Base-by-base conservation (phyloP, 2,797 vertebrate species). In the Danio aesculapii region DNA sequence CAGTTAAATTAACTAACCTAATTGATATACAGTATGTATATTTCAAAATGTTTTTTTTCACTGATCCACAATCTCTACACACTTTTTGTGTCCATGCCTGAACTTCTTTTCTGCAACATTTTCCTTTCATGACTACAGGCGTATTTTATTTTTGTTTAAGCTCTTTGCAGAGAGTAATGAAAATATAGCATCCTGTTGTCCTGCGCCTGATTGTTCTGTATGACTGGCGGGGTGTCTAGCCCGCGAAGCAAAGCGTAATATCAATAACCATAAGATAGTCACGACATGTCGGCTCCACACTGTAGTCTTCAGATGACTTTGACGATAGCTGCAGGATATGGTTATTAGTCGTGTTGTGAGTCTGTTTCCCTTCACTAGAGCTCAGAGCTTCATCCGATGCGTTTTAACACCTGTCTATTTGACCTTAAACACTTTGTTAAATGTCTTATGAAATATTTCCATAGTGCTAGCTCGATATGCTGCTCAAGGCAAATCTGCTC, bases 371-470 rank as follows among this genome's bases (percentile, higher is more conserved):
- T 63, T 79, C 6, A 19, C 6, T 16, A 21, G 4, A 9, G 17
- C 83, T 85, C 83, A 81, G 85, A 78, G 88, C 84, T 86, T 89
- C 86, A 90, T 91, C 90, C 88, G 91, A 90, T 89, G 88, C 80
- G 88, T 90, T 5, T 72, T 66, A 90, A 91, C 77, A 69, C 39
- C 10, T 19, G 41, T 66, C n/a, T 52, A 13, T 59, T 81, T 58
- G 84, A 92, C 91, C 87, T 89, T 88, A 90, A 88, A 92, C 89
- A 89, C 85, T 81, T 84, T 86, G 83, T 89, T 92, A 92, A 93
- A 90, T 87, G 90, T 80, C 89, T 88, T 88, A 88, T 85, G 77
- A 88, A 92, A 90, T 89, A 92, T 88, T 90, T 89, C 85, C 91
- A 88, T 67, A 73, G 86, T 76, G 83, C 81, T 81, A 86, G 71